phyloP scores from a whole-genome alignment of 2,888 invertebrate species.

The Clunio marinus region DNA sequence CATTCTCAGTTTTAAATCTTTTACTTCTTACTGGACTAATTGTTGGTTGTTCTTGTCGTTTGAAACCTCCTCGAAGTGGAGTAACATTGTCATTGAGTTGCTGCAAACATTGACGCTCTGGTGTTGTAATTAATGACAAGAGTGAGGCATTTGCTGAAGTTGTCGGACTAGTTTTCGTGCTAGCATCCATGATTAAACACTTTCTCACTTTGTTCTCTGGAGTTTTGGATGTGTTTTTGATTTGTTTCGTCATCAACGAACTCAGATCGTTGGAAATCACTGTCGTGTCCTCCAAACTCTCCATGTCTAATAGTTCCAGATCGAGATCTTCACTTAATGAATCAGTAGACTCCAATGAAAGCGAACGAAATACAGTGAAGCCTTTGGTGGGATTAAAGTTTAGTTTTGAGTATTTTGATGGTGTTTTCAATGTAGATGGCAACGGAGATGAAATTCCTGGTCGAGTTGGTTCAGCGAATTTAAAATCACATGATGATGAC shows the following conservation, averaged over 20 bases:
- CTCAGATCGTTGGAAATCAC: conserved; percentile 57
- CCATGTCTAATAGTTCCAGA: conserved; percentile 61
- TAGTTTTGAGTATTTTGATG: conserved; percentile 24
- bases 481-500: conserved; percentile 43
- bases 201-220: conserved; percentile 53
- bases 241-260: conserved; percentile 57
- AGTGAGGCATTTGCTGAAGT: conserved; percentile 44
- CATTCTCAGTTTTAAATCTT: conserved; percentile 50
- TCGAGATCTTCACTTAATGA: conserved; percentile 63
- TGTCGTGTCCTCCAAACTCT: conserved; percentile 53
- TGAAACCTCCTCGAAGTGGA: conserved; percentile 55
- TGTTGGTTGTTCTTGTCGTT: conserved; percentile 64
- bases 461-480: conserved; percentile 50
- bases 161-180: conserved; percentile 51
- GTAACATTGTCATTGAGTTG: conserved; percentile 39
- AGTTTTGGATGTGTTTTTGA: conserved; percentile 50
- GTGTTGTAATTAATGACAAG: conserved; percentile 38
- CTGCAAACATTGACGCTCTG: conserved; percentile 25
- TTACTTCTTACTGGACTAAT: conserved; percentile 52
- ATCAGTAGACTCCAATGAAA: conserved; percentile 56
- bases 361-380: conserved; percentile 52
- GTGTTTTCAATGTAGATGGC: background rate
- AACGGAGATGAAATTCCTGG: conserved; percentile 40
- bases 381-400: no score
- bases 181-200: conserved; percentile 53